These are phyloP conservation scores for Pangasius krempfi DNA, from an alignment of 2,797 vertebrate species.

Conservation along the genomic window DNA sequence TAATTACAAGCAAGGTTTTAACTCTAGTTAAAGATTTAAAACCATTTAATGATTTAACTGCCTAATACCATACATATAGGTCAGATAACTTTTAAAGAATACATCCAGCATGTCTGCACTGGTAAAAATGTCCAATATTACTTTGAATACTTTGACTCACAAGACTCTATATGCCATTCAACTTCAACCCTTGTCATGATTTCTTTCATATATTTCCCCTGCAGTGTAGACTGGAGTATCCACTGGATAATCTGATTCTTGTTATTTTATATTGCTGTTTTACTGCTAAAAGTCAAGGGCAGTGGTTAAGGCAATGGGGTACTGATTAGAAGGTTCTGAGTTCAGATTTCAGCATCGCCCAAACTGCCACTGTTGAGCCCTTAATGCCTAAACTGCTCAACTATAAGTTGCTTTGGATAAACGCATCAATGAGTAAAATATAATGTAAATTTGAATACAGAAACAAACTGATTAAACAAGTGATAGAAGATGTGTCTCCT, in stretches of 20 bases:
- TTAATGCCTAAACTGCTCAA: neutral
- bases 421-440: neutral
- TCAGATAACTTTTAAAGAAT: neutral
- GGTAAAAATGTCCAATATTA: neutral
- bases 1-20: conserved; percentile 12
- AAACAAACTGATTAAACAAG: neutral
- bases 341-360: neutral
- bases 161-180: neutral
- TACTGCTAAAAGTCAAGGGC: neutral
- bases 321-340: neutral
- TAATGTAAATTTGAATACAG: neutral
- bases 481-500: neutral
- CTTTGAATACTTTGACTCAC: neutral
- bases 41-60: neutral
- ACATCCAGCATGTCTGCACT: neutral
- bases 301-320: neutral
- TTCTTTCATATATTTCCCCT: neutral
- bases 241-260: neutral
- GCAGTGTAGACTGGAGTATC: neutral
- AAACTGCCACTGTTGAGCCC: neutral
- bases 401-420: neutral
- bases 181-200: neutral
- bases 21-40: conserved; percentile 6
- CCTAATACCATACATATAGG: no score
- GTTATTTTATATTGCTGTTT: neutral